Evolutionary conservation across 2,888 invertebrate genomes (phyloP).

Genomic region (Aspidiotus rigidus): DNA sequence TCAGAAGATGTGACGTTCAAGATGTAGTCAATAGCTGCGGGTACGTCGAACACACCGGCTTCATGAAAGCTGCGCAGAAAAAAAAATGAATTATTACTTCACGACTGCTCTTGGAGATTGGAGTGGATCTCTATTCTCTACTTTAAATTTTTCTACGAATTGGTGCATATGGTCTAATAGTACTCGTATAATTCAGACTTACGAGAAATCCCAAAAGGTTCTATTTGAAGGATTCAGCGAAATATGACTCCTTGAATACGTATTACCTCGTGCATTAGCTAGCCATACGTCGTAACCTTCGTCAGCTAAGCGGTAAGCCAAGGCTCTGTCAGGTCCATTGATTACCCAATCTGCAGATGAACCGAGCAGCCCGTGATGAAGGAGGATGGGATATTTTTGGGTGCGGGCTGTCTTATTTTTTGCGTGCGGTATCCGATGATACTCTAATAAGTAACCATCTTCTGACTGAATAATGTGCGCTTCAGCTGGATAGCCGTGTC

Average conservation of each 20-base stretch:
- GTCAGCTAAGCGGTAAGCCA: constrained; percentile 51
- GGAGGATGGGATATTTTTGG: constrained; percentile 43
- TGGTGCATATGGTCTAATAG: neutral
- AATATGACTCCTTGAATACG: constrained; percentile 59
- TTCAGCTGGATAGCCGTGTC: constrained; percentile 49
- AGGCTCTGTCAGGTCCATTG: constrained; percentile 56
- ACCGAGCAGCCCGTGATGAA: constrained; percentile 55
- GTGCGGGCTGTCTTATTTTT: constrained; percentile 36
- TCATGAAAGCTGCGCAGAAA: constrained; percentile 67
- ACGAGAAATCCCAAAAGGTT: constrained; percentile 59
- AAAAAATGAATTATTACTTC: too few species aligned
- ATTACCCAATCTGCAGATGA: constrained; percentile 61
- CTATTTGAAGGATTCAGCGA: constrained; percentile 45
- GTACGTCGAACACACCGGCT: constrained; percentile 75
- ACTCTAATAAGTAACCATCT: constrained; percentile 54
- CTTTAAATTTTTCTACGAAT: neutral
- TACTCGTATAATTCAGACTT: constrained; percentile 33
- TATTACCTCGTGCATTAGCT: constrained; percentile 74
- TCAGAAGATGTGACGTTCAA: constrained; percentile 47
- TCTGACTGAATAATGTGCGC: constrained; percentile 48
- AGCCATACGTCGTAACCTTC: constrained; percentile 70
- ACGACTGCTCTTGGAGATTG: too few species aligned
- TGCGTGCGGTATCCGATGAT: constrained; percentile 54
- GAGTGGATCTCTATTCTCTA: neutral
- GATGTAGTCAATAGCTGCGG: constrained; percentile 69